Conservation (phyloP, 2,888 invertebrate genomes). For the Venustoraphidia nigricollis region DNA sequence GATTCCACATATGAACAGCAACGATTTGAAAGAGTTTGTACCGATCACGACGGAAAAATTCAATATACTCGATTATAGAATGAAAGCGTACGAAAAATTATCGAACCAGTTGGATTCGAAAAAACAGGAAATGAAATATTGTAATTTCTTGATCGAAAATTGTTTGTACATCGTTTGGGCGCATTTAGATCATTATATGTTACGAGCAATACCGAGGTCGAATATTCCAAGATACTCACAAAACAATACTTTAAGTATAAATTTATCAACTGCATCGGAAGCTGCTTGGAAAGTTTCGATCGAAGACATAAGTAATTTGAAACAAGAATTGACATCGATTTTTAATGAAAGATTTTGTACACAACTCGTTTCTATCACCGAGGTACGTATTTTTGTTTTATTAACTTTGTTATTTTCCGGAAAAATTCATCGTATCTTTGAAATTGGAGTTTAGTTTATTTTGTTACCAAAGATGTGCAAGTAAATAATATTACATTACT, state of each 20-base stretch:
- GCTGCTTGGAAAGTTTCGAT: slow-evolving; percentile 39
- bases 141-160: slow-evolving; percentile 52
- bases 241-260: background rate
- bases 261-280: slow-evolving; percentile 27
- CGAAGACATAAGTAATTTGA: slow-evolving; percentile 48
- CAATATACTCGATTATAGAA: slow-evolving; percentile 20
- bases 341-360: slow-evolving; percentile 69
- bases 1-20: slow-evolving; percentile 33
- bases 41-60: slow-evolving; percentile 19
- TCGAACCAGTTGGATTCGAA: slow-evolving; percentile 37
- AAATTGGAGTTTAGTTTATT: background rate
- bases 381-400: slow-evolving; percentile 25
- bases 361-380: slow-evolving; percentile 51
- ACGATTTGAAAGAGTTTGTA: slow-evolving; percentile 38
- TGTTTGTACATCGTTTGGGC: slow-evolving; percentile 63
- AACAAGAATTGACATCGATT: slow-evolving; percentile 53
- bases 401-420: background rate
- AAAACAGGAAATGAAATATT: slow-evolving; percentile 41
- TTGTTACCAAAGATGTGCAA: background rate
- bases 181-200: slow-evolving; percentile 55
- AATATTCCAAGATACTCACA: slow-evolving; percentile 16
- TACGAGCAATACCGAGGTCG: slow-evolving; percentile 36
- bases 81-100: slow-evolving; percentile 29
- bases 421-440: background rate
- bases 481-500: background rate